Percentiles rank a stretch among this genome's conserved stretches.
Evolutionary conservation across 2,888 invertebrate species (phyloP).

Genomic region (Trissolcus japonicus): DNA sequence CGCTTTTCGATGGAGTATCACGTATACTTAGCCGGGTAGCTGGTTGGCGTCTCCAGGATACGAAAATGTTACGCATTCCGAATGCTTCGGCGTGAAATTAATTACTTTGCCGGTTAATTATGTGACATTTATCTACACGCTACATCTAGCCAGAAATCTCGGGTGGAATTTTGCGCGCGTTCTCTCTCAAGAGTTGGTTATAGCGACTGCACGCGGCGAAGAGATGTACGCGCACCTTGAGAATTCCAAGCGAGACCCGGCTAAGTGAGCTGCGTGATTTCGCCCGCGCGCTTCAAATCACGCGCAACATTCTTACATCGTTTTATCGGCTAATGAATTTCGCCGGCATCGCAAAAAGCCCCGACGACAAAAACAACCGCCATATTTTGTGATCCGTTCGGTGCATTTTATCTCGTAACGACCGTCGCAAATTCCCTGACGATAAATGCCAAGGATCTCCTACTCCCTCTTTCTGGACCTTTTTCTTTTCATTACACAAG

Average conservation of each 20-base stretch:
- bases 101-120: conserved; percentile 71
- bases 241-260: conserved; percentile 49
- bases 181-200: conserved; percentile 50
- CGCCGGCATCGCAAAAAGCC: conserved; percentile 17
- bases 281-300: conserved; percentile 43
- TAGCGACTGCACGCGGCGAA: conserved; percentile 10
- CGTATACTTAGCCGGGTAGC: conserved; percentile 10
- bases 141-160: conserved; percentile 69
- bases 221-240: conserved; percentile 46
- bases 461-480: too few relatives aligned
- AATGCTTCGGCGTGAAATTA: conserved; percentile 70
- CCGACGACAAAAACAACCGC: too few relatives aligned
- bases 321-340: conserved; percentile 51
- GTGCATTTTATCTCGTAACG: too few relatives aligned
- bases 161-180: conserved; percentile 61
- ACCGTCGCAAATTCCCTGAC: too few relatives aligned
- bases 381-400: too few relatives aligned
- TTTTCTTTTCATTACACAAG: too few relatives aligned
- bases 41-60: conserved; percentile 47
- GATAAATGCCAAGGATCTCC: background rate
- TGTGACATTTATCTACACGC: conserved; percentile 71
- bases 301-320: conserved; percentile 44
- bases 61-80: conserved; percentile 67
- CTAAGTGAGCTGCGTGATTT: conserved; percentile 57
- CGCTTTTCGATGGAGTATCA: too few relatives aligned